Conservation (phyloP, 2,888 invertebrate species). For the Danaus chrysippus region DNA sequence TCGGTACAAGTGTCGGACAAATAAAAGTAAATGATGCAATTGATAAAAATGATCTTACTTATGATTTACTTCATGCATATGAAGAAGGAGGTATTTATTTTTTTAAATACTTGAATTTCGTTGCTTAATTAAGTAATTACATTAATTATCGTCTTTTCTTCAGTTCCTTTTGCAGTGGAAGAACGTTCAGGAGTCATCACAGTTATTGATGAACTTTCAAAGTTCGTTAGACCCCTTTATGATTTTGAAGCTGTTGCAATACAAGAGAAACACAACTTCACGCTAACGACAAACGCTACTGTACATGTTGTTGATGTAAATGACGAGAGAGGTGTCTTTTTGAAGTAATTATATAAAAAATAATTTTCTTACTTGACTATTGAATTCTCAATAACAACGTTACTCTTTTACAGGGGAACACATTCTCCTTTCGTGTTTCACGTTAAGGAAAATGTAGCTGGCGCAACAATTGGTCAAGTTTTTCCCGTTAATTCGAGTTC, state of each 20-base stretch:
- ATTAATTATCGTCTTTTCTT: conserved; percentile 38
- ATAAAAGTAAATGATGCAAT: conserved; percentile 86
- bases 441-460: conserved; percentile 86
- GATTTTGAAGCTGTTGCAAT: conserved; percentile 91
- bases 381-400: conserved; percentile 33
- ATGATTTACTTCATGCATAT: conserved; percentile 90
- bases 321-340: conserved; percentile 82
- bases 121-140: not conserved
- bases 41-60: conserved; percentile 83
- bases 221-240: conserved; percentile 83
- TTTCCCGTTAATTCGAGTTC: conserved; percentile 77
- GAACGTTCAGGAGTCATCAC: conserved; percentile 92
- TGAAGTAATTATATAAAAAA: conserved; percentile 66
- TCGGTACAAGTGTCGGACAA: conserved; percentile 92
- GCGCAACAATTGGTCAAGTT: conserved; percentile 85
- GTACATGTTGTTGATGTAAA: conserved; percentile 89
- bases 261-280: conserved; percentile 78
- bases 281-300: conserved; percentile 89
- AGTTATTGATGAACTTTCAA: conserved; percentile 86
- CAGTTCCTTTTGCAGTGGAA: conserved; percentile 95
- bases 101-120: conserved; percentile 1
- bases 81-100: conserved; percentile 84
- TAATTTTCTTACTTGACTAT: conserved; percentile 16
- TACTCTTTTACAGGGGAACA: conserved; percentile 77
- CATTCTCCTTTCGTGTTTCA: conserved; percentile 86